A percentile compares a stretch with the other conserved stretches of the same genome.
Evolutionary conservation across 2,888 invertebrate genomes (phyloP).

Genomic region (Xestia c-nigrum): DNA sequence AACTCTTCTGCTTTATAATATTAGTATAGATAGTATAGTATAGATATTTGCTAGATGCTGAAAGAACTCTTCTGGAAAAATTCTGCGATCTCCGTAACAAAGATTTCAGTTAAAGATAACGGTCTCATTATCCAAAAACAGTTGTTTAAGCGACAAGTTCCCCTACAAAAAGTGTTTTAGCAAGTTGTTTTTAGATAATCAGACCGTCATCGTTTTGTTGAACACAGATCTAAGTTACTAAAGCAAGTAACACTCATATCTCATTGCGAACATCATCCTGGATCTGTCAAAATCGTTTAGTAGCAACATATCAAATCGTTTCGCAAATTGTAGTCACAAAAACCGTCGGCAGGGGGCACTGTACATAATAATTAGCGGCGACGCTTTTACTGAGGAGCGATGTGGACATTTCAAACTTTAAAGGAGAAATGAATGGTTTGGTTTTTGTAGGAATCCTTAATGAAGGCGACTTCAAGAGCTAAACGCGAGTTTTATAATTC

Average conservation of each 20-base stretch:
- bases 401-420: slow-evolving; percentile 33
- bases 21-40: too few relatives aligned
- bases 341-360: slow-evolving; percentile 49
- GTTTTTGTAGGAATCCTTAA: too few relatives aligned
- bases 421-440: background rate
- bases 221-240: background rate
- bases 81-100: background rate
- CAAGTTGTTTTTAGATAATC: too few relatives aligned
- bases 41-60: background rate
- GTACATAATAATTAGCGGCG: slow-evolving; percentile 65
- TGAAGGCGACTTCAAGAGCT: too few relatives aligned
- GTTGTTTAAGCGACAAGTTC: too few relatives aligned
- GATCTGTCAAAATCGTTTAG: slow-evolving; percentile 63
- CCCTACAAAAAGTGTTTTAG: too few relatives aligned
- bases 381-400: slow-evolving; percentile 8
- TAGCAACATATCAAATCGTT: slow-evolving; percentile 47
- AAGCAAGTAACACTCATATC: background rate
- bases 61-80: background rate
- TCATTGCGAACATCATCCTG: slow-evolving; percentile 24
- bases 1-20: too few relatives aligned
- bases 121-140: too few relatives aligned
- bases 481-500: too few relatives aligned
- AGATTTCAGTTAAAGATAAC: too few relatives aligned
- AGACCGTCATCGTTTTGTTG: too few relatives aligned
- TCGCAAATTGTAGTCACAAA: slow-evolving; percentile 65